Evolutionary conservation across 2,888 invertebrate genomes (phyloP).

Genomic region (Cataglyphis altisquamis): DNA sequence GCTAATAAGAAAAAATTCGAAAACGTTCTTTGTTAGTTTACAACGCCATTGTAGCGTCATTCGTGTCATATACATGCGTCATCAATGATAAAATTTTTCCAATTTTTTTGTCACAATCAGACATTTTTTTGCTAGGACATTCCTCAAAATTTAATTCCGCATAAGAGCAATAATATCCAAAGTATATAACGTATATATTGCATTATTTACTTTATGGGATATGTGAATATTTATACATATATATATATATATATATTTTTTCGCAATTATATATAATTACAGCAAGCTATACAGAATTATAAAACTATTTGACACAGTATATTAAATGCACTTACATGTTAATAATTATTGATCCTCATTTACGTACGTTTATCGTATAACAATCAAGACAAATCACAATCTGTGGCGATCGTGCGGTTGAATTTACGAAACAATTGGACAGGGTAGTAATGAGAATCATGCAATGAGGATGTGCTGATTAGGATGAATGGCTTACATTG

Average conservation of each 20-base stretch:
- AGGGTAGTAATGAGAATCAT: constrained; percentile 81
- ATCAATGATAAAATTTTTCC: background rate
- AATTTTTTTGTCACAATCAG: background rate
- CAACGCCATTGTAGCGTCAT: background rate
- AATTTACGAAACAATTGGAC: constrained; percentile 81
- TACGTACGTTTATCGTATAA: background rate
- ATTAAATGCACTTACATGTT: background rate
- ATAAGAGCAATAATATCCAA: background rate
- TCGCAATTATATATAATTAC: background rate
- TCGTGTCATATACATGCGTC: background rate
- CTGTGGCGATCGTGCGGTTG: constrained; percentile 58
- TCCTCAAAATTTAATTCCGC: background rate
- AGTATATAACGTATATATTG: background rate
- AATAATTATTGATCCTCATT: background rate
- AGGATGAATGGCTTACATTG: constrained; percentile 83
- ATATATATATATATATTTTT: background rate
- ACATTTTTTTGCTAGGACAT: background rate
- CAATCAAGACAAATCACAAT: constrained; percentile 28
- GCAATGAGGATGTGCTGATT: constrained; percentile 85
- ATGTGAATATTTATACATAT: no score
- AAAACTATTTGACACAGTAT: background rate
- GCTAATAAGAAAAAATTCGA: background rate
- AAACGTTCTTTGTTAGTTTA: constrained; percentile 10
- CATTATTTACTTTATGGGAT: background rate
- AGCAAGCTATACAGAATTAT: background rate